Evolutionary conservation across 2,797 vertebrate species (phyloP), one percentile per base, ranked within the genome.

Genomic region (Ceryle rudis): DNA sequence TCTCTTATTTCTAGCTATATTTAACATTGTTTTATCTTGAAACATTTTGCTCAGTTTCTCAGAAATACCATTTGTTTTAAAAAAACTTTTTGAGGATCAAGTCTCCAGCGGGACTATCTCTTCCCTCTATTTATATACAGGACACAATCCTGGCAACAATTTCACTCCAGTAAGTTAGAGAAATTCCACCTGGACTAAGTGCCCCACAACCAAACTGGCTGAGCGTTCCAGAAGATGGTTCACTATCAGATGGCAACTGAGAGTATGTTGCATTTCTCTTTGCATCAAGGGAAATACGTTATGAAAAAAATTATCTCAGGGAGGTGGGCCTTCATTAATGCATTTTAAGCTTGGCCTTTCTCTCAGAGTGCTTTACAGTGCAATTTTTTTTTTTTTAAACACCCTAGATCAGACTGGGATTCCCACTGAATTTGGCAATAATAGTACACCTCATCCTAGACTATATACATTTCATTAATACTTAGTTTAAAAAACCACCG

Each of bases 11-110:
- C 95, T 80, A 93, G 91, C 81, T 92, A 89, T 89, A 96, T 95
- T 95, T 97, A 95, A 93, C 78, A 62, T 93, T 93, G 90, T 95
- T 97, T 95, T 96, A 90, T 95, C 93, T 94, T 73, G 89, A 97
- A 96, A 84, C 39, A 84, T 96, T 97, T 96, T 81, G 52, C 70
- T 80, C 44, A 73, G 78, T 94, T 97, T 95, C 94, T 95, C 78
- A 95, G 92, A 95, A 95, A 82, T 92, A 28, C 61, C 44, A 69
- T 92, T 97, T 96, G 74, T 85, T 90, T 60, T 46, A 93, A 92
- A 94, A 78, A 90, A 54, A 6, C 17, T 62, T 93, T 96, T 75
- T 82, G 58, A 81, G 58, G 61, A 66, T 72, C 64, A 70, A 37
- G 12, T 79, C 47, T 91, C 74, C 78, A 58, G 65, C 37, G 74